A percentile compares a stretch with the other conserved stretches of the same genome.
These are phyloP conservation scores for Gnatocerus cornutus DNA, from an alignment of 2,888 invertebrate species.

Conservation along the genomic window DNA sequence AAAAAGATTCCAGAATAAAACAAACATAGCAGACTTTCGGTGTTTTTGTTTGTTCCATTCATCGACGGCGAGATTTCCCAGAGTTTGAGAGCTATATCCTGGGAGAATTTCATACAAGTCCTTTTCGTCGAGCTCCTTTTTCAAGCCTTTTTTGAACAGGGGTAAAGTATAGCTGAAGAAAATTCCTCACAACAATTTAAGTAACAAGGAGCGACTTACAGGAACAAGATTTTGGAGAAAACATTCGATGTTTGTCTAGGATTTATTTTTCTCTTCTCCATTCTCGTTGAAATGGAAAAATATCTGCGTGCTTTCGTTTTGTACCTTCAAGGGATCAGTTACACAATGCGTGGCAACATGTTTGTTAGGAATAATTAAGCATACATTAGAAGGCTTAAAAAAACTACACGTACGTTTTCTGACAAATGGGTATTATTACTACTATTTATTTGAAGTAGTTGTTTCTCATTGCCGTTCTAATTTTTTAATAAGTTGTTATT, in stretches of 20 bases:
- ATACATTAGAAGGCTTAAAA: no score
- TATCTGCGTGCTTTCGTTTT: no score
- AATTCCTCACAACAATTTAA: no score
- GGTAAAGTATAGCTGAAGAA: constrained; percentile 77
- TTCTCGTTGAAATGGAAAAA: no score
- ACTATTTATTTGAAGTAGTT: no score
- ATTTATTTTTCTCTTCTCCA: not conserved
- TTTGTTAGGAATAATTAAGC: no score
- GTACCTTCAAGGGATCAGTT: no score
- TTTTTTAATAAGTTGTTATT: no score
- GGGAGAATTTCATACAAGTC: constrained; percentile 75
- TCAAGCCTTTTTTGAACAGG: constrained; percentile 78
- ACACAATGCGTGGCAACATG: no score
- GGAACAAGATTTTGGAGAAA: not conserved
- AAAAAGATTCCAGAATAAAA: not conserved
- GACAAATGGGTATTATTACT: no score
- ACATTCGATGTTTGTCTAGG: not conserved
- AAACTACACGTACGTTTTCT: no score
- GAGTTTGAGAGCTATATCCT: constrained; percentile 71
- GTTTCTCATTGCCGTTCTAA: no score
- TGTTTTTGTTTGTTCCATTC: constrained; percentile 55
- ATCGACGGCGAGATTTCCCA: constrained; percentile 71
- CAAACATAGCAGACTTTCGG: not conserved
- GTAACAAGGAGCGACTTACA: not conserved
- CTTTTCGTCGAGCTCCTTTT: constrained; percentile 76